phyloP scores from a whole-genome alignment of 2,888 invertebrate species.

The Andrena fulva region DNA sequence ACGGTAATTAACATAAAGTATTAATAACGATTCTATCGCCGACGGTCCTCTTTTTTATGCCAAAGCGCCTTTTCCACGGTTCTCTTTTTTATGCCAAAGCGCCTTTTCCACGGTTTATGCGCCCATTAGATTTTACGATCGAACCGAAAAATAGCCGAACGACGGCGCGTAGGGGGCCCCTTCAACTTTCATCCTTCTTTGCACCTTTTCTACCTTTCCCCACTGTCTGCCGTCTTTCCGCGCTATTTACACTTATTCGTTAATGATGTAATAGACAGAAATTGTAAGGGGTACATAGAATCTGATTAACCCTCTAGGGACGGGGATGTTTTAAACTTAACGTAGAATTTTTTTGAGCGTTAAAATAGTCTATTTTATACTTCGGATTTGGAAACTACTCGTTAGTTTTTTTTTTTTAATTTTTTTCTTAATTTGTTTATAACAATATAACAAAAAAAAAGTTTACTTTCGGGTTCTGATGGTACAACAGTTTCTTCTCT shows the following conservation, averaged over 20 bases:
- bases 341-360: no score
- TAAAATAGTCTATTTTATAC: no score
- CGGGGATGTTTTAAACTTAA: no score
- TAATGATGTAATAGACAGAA: neutral
- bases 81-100: slow-evolving; percentile 79
- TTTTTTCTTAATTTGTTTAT: no score
- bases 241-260: neutral
- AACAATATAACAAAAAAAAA: no score
- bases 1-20: slow-evolving; percentile 84
- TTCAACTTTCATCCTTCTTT: slow-evolving; percentile 58
- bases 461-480: no score
- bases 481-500: no score
- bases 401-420: no score
- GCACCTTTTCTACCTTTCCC: slow-evolving; percentile 31
- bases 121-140: slow-evolving; percentile 84
- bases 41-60: slow-evolving; percentile 78
- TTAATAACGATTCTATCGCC: slow-evolving; percentile 81
- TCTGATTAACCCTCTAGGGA: no score
- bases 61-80: slow-evolving; percentile 81
- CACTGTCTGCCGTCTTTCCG: slow-evolving; percentile 27
- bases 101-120: slow-evolving; percentile 83
- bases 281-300: neutral
- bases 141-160: slow-evolving; percentile 81
- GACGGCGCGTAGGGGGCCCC: slow-evolving; percentile 74
- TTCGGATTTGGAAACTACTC: no score